phyloP scores from a whole-genome alignment of 2,113 vertebrate genomes.

The Numenius arquata region DNA sequence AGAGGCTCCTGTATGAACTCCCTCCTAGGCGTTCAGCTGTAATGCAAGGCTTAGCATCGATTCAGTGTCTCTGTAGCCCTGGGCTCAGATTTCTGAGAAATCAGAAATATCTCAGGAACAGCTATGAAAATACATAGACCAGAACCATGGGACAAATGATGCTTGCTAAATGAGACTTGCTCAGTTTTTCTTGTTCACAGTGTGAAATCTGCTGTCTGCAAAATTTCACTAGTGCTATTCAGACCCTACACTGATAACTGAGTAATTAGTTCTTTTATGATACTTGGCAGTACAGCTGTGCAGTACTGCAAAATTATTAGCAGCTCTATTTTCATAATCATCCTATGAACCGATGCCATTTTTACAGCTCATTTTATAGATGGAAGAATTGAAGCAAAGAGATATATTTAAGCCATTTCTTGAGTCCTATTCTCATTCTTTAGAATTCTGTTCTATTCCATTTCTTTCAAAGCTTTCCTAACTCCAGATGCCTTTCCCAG shows the following conservation, averaged over 20 bases:
- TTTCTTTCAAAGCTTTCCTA: background rate
- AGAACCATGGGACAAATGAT: background rate
- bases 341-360: background rate
- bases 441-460: background rate
- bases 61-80: background rate
- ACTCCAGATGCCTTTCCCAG: background rate
- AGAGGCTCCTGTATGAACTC: background rate
- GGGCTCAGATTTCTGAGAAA: background rate
- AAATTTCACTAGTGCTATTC: background rate
- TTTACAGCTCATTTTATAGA: constrained; percentile 11
- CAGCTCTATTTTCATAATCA: constrained; percentile 8
- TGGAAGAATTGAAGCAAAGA: background rate
- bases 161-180: background rate
- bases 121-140: background rate
- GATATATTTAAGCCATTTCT: background rate
- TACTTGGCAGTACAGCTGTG: constrained; percentile 30
- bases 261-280: constrained; percentile 11
- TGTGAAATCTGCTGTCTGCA: background rate
- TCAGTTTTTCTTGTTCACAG: background rate
- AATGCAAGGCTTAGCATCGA: background rate
- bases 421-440: background rate
- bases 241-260: background rate
- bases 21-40: background rate
- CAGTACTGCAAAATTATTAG: background rate
- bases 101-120: background rate